Base-by-base conservation (phyloP, 2,888 invertebrate species). In the Nowickia ferox region DNA sequence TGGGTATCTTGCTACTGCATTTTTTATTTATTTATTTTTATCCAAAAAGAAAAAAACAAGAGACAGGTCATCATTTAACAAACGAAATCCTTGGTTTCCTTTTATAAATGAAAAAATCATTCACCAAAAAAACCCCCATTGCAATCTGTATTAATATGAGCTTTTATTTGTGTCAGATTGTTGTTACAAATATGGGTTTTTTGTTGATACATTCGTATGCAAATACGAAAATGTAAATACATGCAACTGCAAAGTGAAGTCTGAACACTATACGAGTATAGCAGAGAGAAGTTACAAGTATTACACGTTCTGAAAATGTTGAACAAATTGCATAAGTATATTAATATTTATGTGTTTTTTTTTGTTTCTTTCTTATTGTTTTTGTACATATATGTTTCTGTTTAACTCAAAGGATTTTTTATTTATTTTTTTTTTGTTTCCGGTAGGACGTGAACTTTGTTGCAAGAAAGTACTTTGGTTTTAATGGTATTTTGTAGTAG, bases 241-340 rank as follows among this genome's bases (percentile, higher is more conserved):
- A 44, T 55, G n/a, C 13, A 48, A 57, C 15, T 38, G 30, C 5
- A 30, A 30, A 6, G 6, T 30, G 30, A 30, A 30, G 30, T 30
- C 30, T 30, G 19, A 53, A 75, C 61, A 42, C n/a, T 65, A 17
- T n/a, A n/a, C n/a, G n/a, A n/a, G n/a, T n/a, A n/a, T 48, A n/a
- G 15, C 15, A 15, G 48, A 48, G 4, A 63, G 48, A 22, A 61
- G 68, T 85, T 68, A 57, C 42, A n/a, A 59, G 48, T 71, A 46
- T 75, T 53, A 61, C 48, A 76, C 63, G 71, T 53, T 51, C 71
- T 51, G 30, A 68, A 63, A 51, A 61, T 74, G 63, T 82, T 78
- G 19, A 53, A 74, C 81, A 82, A 85, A 85, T 81, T 78, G 68
- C 63, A 81, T 63, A 77, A 72, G 44, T 68, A 40, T 63, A 44